phyloP scores from a whole-genome alignment of 2,888 invertebrate genomes.

The Caenorhabditis afra region DNA sequence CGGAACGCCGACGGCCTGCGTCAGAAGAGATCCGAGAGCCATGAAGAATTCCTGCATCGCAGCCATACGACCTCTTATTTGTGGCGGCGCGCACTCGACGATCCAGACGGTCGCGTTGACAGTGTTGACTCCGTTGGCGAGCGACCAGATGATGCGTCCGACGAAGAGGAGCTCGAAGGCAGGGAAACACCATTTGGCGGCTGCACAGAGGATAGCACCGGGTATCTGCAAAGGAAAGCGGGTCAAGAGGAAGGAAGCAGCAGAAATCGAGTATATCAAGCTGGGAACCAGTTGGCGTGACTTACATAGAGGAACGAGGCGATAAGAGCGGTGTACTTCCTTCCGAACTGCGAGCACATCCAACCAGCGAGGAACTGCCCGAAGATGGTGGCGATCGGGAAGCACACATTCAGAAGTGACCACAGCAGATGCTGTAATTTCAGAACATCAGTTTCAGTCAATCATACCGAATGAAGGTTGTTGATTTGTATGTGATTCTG shows the following conservation, averaged over 20 bases:
- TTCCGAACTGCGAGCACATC: slow-evolving; percentile 64
- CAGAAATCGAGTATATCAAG: background rate
- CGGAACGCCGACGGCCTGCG: slow-evolving; percentile 66
- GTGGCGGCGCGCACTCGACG: slow-evolving; percentile 70
- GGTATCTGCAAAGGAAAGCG: slow-evolving; percentile 56
- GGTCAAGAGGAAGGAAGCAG: background rate
- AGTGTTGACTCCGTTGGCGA: slow-evolving; percentile 71
- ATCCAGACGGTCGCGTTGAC: slow-evolving; percentile 75
- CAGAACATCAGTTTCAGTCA: too few species aligned
- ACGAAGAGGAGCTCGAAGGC: slow-evolving; percentile 70
- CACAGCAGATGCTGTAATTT: slow-evolving; percentile 68
- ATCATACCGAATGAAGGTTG: background rate
- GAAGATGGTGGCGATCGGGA: slow-evolving; percentile 72
- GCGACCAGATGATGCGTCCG: slow-evolving; percentile 71
- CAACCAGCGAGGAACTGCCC: slow-evolving; percentile 73
- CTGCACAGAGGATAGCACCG: slow-evolving; percentile 61
- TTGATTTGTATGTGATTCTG: background rate
- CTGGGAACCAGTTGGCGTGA: background rate
- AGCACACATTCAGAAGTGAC: slow-evolving; percentile 72
- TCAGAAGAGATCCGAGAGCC: slow-evolving; percentile 67
- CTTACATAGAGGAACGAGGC: slow-evolving; percentile 65
- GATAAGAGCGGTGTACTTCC: slow-evolving; percentile 65
- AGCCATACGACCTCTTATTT: slow-evolving; percentile 69
- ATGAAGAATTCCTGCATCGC: slow-evolving; percentile 74
- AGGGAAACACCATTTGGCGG: slow-evolving; percentile 65